Conservation (phyloP, 2,888 invertebrate species). For the Nomada fabriciana region DNA sequence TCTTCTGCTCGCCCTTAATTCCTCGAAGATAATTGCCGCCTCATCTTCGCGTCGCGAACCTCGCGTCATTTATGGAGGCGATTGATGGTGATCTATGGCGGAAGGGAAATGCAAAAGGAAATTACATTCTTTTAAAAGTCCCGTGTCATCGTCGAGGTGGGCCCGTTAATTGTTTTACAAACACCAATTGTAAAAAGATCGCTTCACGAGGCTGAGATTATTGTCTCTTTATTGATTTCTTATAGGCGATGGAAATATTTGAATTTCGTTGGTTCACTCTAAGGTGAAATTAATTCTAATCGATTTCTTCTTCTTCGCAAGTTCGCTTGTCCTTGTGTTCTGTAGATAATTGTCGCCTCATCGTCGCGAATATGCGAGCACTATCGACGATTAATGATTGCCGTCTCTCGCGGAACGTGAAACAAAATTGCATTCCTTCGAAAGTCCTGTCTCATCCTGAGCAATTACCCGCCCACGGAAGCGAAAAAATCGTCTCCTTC, state of each 20-base stretch:
- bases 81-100: conserved; percentile 71
- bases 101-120: conserved; percentile 69
- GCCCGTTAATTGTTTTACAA: not conserved
- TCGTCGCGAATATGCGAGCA: conserved; percentile 56
- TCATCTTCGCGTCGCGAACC: conserved; percentile 60
- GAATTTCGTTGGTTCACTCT: not conserved
- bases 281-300: not conserved
- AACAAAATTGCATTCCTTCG: conserved; percentile 78
- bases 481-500: conserved; percentile 28
- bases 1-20: conserved; percentile 75
- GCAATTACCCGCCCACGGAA: conserved; percentile 65
- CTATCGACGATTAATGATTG: conserved; percentile 68
- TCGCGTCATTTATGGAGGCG: conserved; percentile 50
- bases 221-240: not conserved
- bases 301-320: not conserved
- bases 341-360: conserved; percentile 70
- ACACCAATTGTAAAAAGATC: not conserved
- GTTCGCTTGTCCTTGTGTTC: conserved; percentile 64
- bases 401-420: conserved; percentile 59
- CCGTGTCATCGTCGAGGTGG: conserved; percentile 71
- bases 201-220: not conserved
- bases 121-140: conserved; percentile 77
- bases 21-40: conserved; percentile 76
- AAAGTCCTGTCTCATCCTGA: conserved; percentile 73
- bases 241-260: not conserved